phyloP scores from a whole-genome alignment of 2,113 vertebrate genomes.

The Daubentonia madagascariensis region DNA sequence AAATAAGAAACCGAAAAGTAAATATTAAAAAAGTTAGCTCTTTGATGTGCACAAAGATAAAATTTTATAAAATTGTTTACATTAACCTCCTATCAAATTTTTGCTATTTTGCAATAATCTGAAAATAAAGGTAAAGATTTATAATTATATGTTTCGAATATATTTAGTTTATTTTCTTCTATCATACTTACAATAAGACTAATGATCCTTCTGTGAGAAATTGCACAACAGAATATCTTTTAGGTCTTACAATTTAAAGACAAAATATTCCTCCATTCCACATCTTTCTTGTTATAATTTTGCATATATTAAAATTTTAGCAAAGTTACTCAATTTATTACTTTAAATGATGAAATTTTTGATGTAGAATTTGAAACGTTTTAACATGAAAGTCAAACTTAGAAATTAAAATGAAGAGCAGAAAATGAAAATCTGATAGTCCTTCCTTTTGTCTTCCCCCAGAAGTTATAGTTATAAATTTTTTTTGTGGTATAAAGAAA shows the following conservation, averaged over 20 bases:
- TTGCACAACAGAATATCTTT: neutral
- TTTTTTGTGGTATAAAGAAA: neutral
- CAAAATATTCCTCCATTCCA: neutral
- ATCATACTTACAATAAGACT: neutral
- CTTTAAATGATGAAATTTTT: neutral
- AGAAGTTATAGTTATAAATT: neutral
- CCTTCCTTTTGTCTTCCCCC: neutral
- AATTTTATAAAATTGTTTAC: conserved; percentile 16
- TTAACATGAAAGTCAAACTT: neutral
- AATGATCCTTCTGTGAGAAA: neutral
- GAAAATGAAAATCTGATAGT: neutral
- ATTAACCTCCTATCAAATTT: conserved; percentile 5
- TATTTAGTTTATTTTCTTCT: neutral
- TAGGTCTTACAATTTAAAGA: neutral
- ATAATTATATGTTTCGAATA: neutral
- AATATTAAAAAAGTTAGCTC: neutral
- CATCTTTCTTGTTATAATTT: neutral
- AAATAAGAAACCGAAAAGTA: neutral
- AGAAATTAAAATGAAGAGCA: neutral
- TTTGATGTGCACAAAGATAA: neutral
- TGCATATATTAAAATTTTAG: neutral
- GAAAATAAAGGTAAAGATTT: conserved; percentile 9
- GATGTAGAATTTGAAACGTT: neutral
- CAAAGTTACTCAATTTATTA: neutral
- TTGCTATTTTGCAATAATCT: neutral